Base-by-base conservation (phyloP, 2,113 vertebrate species). In the Tretioscincus oriximinensis region DNA sequence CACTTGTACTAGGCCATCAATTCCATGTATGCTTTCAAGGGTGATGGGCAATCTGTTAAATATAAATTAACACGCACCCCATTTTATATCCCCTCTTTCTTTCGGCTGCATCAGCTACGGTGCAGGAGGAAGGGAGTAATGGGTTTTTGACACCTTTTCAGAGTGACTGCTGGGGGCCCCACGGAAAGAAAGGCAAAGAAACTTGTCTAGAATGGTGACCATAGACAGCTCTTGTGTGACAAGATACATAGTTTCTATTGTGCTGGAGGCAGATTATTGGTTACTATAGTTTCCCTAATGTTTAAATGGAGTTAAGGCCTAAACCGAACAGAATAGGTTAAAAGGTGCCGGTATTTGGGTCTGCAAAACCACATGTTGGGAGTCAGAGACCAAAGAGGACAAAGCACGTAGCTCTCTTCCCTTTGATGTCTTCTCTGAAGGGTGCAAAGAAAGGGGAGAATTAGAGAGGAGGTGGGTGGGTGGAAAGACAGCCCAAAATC, bases 211-310 rank as follows among this genome's bases (percentile, higher is more conserved):
- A 96, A 97, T 88, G 90, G 95, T 95, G 97, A 98, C 97, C 96
- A 91, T 91, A 90, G 91, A 92, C 94, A 95, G 97, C 96, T 96
- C 97, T 96, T 95, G 96, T 97, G 97, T 96, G 97, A 99, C 97
- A 98, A 98, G 98, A 98, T 99, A 99, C 98, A 99, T 99, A 98
- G 97, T 96, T 99, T 99, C 97, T 97, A 97, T 99, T 99, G 97
- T 99, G 95, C 89, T 85, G 95, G 95, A 94, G 96, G 96, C 97
- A 98, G 97, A 98, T 99, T 99, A 99, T 97, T 93, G 96, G 98
- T 99, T 99, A 99, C 98, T 98, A 99, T 99, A 99, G 98, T 99
- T 99, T 99, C 98, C 95, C 97, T 99, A 99, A 99, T 97, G 96
- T 97, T 95, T 96, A 97, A 96, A 97, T 96, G 96, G 96, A 97